Evolutionary conservation across 2,113 vertebrate genomes (phyloP), one percentile per base, ranked within the genome.

Genomic region (Procavia capensis): DNA sequence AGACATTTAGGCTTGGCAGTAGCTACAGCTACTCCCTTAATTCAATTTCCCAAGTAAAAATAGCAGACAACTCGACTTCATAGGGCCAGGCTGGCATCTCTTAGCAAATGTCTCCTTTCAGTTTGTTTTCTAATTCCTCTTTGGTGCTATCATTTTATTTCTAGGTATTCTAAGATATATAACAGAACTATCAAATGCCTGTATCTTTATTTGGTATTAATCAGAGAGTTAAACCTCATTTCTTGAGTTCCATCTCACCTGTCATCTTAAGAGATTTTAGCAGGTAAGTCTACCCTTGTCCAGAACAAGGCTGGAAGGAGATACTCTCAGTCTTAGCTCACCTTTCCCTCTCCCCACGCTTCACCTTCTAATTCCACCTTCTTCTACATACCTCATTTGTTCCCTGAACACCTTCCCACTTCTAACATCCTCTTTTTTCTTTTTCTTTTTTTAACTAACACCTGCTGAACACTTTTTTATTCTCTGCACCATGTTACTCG

Each of bases 1-100:
- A 83, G 34, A 66, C n/a, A 79, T 36, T 96, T 78, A 50, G 50
- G 59, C 31, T 88, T 91, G 93, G 80, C 96, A 61, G 43, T 50
- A 9, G 6, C 61, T 13, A 9, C 10, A 27, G 25, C 80, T 79
- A 85, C 88, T 36, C 63, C 61, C 64, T 80, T 68, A 34, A 47
- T 86, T 57, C n/a, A 88, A 27, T 80, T 90, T 76, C 80, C 75
- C n/a, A 9, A 83, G 91, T 78, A 76, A 91, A 95, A 93, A 88
- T n/a, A 64, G 43, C 47, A 22, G 45, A 47, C 64, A 54, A 17
- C 59, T 1, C 85, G 64, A 88, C 74, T 88, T 89, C 17, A 0
- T 31, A 66, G 20, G 39, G 47, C 72, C 86, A 50, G 34, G 50
- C 41, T 39, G 82, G 75, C 87, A 39, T 79, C 90, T 85, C 50